Evolutionary conservation across 2,888 invertebrate species (phyloP).

Genomic region (Tubulanus polymorphus): DNA sequence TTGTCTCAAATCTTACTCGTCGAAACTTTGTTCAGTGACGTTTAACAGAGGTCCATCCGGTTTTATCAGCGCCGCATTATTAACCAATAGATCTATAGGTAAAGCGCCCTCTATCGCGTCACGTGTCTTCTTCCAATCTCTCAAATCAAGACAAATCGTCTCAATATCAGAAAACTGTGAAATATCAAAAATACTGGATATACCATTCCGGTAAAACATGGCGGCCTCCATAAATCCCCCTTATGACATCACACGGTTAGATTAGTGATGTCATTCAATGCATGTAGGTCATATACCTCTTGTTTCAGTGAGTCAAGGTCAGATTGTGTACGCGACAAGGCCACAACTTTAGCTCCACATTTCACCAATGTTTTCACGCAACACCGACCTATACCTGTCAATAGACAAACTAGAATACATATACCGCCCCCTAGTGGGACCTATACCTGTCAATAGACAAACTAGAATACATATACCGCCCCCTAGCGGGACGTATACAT

Average conservation of each 20-base stretch:
- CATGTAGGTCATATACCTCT: no score
- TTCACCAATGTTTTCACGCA: slow-evolving; percentile 65
- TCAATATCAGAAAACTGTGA: slow-evolving; percentile 30
- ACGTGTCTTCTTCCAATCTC: slow-evolving; percentile 71
- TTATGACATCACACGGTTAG: slow-evolving; percentile 69
- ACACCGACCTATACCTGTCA: slow-evolving; percentile 64
- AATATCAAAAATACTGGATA: neutral
- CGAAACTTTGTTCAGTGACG: slow-evolving; percentile 66
- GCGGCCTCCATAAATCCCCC: slow-evolving; percentile 64
- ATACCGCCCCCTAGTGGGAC: no score
- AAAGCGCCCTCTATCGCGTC: slow-evolving; percentile 62
- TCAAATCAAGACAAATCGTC: slow-evolving; percentile 67
- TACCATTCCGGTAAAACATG: slow-evolving; percentile 35
- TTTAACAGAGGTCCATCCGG: slow-evolving; percentile 68
- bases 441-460: no score
- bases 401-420: no score
- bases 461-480: no score
- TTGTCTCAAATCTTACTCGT: slow-evolving; percentile 60
- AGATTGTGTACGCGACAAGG: slow-evolving; percentile 65
- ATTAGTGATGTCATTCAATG: no score
- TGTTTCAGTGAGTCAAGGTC: slow-evolving; percentile 63
- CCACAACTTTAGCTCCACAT: slow-evolving; percentile 71
- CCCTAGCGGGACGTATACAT: no score
- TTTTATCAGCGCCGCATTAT: slow-evolving; percentile 82
- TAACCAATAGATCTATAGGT: slow-evolving; percentile 76